These are phyloP conservation scores for Sialis fuliginosa DNA, from an alignment of 2,888 invertebrate genomes.

Conservation along the genomic window DNA sequence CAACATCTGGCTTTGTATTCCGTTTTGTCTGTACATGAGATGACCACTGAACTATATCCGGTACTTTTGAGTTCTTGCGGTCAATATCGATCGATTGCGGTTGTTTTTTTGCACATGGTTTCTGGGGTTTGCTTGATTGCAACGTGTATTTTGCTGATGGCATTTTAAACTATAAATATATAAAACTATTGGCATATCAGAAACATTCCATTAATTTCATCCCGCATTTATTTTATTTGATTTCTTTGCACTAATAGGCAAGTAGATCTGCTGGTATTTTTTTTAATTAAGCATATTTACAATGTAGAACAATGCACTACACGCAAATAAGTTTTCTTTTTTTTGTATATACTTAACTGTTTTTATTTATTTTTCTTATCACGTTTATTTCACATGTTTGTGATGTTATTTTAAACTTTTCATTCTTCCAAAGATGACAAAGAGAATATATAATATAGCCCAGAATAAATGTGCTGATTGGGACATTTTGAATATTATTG, in stretches of 20 bases:
- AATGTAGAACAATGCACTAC: too few relatives aligned
- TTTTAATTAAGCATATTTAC: too few relatives aligned
- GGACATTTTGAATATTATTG: not conserved
- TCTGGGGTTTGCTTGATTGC: constrained; percentile 12
- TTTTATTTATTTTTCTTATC: too few relatives aligned
- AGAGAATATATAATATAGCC: constrained; percentile 8
- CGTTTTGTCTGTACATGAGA: not conserved
- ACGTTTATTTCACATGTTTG: too few relatives aligned
- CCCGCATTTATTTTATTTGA: not conserved
- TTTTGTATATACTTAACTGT: too few relatives aligned
- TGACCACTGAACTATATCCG: not conserved
- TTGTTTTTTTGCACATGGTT: constrained; percentile 18
- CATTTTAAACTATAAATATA: constrained; percentile 11
- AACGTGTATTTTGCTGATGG: constrained; percentile 16
- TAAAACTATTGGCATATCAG: not conserved
- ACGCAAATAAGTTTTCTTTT: too few relatives aligned
- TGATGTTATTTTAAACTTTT: not conserved
- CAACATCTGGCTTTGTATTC: not conserved
- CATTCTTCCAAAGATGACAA: constrained; percentile 10
- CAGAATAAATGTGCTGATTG: constrained; percentile 9
- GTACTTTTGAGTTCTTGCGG: constrained; percentile 1
- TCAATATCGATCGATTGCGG: constrained; percentile 16
- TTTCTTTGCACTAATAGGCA: not conserved
- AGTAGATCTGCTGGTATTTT: not conserved
- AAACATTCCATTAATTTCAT: not conserved